Percentiles rank a stretch among this genome's conserved stretches.
Evolutionary conservation across 1,140 invertebrate genomes (phyloP).

Genomic region (Bactericera cockerelli): DNA sequence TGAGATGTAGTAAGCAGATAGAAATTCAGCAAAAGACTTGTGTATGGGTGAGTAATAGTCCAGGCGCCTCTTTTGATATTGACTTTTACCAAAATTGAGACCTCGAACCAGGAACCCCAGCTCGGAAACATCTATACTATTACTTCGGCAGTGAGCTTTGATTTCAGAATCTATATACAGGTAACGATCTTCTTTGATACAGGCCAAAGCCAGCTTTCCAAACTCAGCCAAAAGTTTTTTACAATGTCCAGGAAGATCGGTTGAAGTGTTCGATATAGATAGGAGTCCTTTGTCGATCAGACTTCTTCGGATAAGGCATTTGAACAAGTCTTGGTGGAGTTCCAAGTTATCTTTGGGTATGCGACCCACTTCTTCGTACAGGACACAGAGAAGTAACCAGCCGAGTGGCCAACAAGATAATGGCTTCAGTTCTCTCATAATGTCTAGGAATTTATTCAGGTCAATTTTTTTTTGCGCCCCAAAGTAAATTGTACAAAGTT

Average conservation of each 20-base stretch:
- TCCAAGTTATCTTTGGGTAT: slow-evolving; percentile 28
- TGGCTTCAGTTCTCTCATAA: slow-evolving; percentile 25
- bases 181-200: slow-evolving; percentile 31
- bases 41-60: slow-evolving; percentile 34
- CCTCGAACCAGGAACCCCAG: slow-evolving; percentile 32
- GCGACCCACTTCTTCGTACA: slow-evolving; percentile 31
- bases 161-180: slow-evolving; percentile 33
- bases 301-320: slow-evolving; percentile 31
- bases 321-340: slow-evolving; percentile 31
- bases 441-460: slow-evolving; percentile 19
- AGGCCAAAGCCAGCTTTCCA: slow-evolving; percentile 32
- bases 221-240: slow-evolving; percentile 35
- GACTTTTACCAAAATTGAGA: slow-evolving; percentile 27
- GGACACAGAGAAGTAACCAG: slow-evolving; percentile 35
- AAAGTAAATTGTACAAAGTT: slow-evolving; percentile 31
- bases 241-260: slow-evolving; percentile 32
- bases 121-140: slow-evolving; percentile 29
- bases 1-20: slow-evolving; percentile 38
- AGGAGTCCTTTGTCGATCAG: slow-evolving; percentile 19
- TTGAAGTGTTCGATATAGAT: neutral
- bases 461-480: slow-evolving; percentile 25
- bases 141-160: slow-evolving; percentile 25
- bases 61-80: slow-evolving; percentile 26
- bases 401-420: slow-evolving; percentile 36
- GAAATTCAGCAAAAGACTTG: slow-evolving; percentile 33